These are phyloP conservation scores for Frieseomelitta varia DNA, from an alignment of 1,140 invertebrate species.

Conservation along the genomic window DNA sequence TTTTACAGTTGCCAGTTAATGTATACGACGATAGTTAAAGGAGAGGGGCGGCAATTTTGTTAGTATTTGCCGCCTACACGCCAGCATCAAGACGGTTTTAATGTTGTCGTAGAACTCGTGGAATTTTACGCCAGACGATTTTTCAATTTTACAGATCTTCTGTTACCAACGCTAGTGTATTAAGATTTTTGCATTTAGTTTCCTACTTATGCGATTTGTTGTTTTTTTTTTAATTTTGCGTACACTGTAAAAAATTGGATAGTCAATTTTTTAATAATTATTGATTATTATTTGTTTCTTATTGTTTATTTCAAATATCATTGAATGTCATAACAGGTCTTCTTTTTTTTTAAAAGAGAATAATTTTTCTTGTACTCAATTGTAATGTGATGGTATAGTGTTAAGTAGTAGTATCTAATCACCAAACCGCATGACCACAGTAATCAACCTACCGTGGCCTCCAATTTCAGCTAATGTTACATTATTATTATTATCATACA, in stretches of 20 bases:
- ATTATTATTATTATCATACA: constrained; percentile 60
- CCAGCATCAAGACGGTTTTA: constrained; percentile 11
- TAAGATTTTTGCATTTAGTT: background rate
- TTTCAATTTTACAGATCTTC: background rate
- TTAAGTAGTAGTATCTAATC: constrained; percentile 73
- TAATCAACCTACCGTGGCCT: constrained; percentile 66
- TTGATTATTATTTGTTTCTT: background rate
- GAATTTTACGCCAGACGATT: background rate
- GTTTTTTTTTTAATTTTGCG: background rate
- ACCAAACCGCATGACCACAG: constrained; percentile 70
- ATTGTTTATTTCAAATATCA: background rate
- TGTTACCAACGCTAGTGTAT: background rate
- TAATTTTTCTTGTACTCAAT: constrained; percentile 24
- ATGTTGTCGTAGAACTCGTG: constrained; percentile 15
- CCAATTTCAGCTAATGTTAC: constrained; percentile 70
- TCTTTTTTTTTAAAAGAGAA: constrained; percentile 5
- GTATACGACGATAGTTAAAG: constrained; percentile 24
- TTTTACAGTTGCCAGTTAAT: constrained; percentile 25
- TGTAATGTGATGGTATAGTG: constrained; percentile 53
- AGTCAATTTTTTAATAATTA: background rate
- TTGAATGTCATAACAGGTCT: no score
- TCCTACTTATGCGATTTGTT: no score
- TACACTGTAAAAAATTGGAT: background rate
- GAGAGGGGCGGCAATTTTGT: constrained; percentile 45
- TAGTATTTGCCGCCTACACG: constrained; percentile 48